Conservation (phyloP, 1,140 invertebrate species). For the Portunus trituberculatus region DNA sequence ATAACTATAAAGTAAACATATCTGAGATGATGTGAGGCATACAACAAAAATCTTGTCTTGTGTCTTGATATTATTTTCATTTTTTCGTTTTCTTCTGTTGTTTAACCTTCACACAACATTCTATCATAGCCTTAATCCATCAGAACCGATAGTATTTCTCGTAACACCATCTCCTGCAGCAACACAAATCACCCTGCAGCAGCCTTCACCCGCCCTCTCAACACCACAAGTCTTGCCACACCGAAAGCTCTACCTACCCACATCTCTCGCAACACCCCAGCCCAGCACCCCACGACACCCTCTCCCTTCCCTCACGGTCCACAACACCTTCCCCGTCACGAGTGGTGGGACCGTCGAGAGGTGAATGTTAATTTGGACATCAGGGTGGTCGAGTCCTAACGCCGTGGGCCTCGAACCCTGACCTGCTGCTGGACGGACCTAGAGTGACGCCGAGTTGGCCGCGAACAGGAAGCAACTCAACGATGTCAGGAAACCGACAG, state of each 20-base stretch:
- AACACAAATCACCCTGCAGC: background rate
- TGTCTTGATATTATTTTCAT: background rate
- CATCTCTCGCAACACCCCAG: background rate
- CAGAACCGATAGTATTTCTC: background rate
- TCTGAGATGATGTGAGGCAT: background rate
- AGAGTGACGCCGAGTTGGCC: no score
- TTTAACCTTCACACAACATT: background rate
- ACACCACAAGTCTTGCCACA: background rate
- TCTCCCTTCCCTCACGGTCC: background rate
- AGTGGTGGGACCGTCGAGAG: background rate
- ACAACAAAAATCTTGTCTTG: background rate
- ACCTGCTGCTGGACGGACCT: no score
- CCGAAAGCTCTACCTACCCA: background rate
- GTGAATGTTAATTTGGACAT: background rate
- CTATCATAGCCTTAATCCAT: background rate
- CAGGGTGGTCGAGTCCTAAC: background rate
- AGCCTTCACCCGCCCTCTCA: background rate
- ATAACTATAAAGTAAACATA: background rate
- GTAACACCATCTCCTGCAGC: no score
- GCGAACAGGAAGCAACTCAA: no score
- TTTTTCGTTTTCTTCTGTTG: background rate
- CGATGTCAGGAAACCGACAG: no score
- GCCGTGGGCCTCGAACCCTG: background rate
- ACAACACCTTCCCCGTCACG: background rate
- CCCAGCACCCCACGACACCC: background rate